Percentiles rank a stretch among this genome's conserved stretches.
These are phyloP conservation scores for Pycnonotus jocosus DNA, from an alignment of 2,113 vertebrate genomes.

Conservation along the genomic window DNA sequence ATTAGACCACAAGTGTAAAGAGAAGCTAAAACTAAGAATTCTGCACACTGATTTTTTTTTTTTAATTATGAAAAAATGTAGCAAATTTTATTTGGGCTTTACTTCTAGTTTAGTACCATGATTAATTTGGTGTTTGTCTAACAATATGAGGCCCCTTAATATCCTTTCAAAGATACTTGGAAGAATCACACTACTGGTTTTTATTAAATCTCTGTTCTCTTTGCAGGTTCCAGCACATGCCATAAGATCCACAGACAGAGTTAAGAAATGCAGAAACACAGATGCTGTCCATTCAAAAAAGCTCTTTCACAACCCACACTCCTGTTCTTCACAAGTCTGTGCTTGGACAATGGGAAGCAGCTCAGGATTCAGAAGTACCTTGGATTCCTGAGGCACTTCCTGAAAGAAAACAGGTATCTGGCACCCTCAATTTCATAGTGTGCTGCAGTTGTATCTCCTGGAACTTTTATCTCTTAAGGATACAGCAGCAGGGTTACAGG, in stretches of 20 bases:
- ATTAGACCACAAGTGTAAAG: background rate
- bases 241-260: background rate
- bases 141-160: background rate
- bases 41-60: background rate
- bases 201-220: background rate
- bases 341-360: background rate
- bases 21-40: background rate
- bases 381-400: background rate
- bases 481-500: background rate
- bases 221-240: background rate
- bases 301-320: background rate
- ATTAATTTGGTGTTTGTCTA: background rate
- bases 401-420: accelerated
- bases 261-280: background rate
- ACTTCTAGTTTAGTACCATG: background rate
- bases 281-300: background rate
- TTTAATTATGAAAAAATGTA: background rate
- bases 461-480: background rate
- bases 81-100: background rate
- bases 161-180: background rate
- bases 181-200: background rate
- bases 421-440: background rate
- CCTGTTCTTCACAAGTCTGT: background rate
- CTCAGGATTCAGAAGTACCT: background rate
- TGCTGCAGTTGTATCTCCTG: background rate